These are phyloP conservation scores for Phyllostomus discolor DNA, from an alignment of 2,113 vertebrate species.

Conservation along the genomic window DNA sequence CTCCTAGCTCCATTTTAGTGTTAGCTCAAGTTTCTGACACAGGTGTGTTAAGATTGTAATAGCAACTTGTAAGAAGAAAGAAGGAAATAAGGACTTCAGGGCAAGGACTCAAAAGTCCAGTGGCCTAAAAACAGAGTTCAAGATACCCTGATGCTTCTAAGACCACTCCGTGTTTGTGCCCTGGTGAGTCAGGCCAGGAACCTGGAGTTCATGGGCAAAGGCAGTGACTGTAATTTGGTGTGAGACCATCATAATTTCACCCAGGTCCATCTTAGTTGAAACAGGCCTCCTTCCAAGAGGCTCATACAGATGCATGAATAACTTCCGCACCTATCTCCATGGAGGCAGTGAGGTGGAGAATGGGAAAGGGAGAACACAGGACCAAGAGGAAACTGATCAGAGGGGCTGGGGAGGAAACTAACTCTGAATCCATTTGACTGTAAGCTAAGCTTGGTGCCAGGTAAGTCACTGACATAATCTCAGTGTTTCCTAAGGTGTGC, in stretches of 20 bases:
- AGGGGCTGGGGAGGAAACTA: background rate
- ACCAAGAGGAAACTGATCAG: background rate
- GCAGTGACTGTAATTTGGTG: too few species aligned
- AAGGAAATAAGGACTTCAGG: background rate
- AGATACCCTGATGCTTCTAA: background rate
- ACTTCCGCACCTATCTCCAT: background rate
- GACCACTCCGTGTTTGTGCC: rapidly evolving
- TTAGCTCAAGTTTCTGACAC: background rate
- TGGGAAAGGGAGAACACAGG: background rate
- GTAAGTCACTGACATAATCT: background rate
- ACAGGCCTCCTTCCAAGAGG: background rate
- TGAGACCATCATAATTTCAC: background rate
- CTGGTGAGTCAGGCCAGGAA: background rate
- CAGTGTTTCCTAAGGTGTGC: background rate
- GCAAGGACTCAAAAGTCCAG: background rate
- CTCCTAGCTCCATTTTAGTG: background rate
- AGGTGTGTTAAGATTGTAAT: background rate
- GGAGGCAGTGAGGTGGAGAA: background rate
- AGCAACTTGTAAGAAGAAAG: background rate
- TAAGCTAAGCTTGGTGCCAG: background rate
- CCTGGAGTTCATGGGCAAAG: background rate
- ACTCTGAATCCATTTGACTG: background rate
- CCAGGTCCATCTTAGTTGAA: background rate
- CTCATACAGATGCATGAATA: background rate
- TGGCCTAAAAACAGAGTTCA: background rate